Base-by-base conservation (phyloP, 1,140 invertebrate species). In the Drosophila gunungcola region DNA sequence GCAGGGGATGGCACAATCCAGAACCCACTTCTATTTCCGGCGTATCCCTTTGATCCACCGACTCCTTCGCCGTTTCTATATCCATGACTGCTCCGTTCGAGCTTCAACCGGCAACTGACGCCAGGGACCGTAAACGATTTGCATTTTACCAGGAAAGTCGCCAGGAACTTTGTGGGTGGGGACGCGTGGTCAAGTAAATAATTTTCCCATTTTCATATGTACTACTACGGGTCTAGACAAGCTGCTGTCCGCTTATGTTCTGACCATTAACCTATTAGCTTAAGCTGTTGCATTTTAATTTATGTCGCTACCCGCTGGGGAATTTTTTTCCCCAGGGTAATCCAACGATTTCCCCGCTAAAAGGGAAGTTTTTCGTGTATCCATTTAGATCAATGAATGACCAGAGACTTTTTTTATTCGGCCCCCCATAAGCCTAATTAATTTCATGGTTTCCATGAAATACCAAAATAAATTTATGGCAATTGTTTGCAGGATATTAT, bases 261-360 rank as follows among this genome's bases (percentile, higher is more conserved):
- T 54, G 46, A 64, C 58, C 69, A 78, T 73, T 73, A 57, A 48
- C 36, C 61, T 70, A 85, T 86, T 84, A 63, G 72, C 62, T 73
- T 88, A 80, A 89, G 79, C 77, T 78, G 76, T 78, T 89, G 77
- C 69, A 80, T 80, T 89, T 88, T 84, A 89, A 84, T 89, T 80
- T 89, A 79, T 79, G 70, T 29, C 21, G 11, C 32, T 41, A 34
- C 54, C 58, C 53, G 11, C 27, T 12, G 39, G 80, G 58, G 55
- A 55, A 42, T 58, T 58, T 36, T 36, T 65, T 54, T 42, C 36
- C 54, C 13, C 54, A 29, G 39, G 52, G 68, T 7, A 55, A 61
- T 32, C 62, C 68, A 54, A 53, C 64, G 80, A 83, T 83, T 88
- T 88, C 61, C 78, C 49, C 41, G 25, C 48, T 56, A 54, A 51